These are phyloP conservation scores for Ooceraea biroi DNA, from an alignment of 1,140 invertebrate species.

Conservation along the genomic window DNA sequence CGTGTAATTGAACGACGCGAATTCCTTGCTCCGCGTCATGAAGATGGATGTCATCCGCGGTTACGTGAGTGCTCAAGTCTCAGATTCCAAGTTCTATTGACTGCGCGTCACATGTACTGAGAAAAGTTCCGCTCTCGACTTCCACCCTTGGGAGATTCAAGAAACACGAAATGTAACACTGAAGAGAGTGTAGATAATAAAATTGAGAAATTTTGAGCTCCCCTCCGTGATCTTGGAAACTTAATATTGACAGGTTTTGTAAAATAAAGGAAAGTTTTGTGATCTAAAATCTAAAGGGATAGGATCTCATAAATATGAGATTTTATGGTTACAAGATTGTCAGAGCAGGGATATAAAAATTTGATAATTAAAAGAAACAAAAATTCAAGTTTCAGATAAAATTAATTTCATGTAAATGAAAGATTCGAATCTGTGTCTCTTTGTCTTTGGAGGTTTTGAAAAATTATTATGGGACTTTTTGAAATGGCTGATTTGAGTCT, in stretches of 20 bases:
- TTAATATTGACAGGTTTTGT: conserved; percentile 15
- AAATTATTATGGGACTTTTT: not conserved
- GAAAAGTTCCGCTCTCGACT: not conserved
- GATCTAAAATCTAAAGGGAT: not conserved
- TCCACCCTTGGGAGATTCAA: not conserved
- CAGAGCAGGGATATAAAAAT: not conserved
- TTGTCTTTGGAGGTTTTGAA: not conserved
- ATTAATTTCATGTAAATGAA: conserved; percentile 3
- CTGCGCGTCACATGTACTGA: not conserved
- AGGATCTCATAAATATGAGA: not conserved
- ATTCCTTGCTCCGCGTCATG: conserved; percentile 42
- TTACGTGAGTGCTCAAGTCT: conserved; percentile 79
- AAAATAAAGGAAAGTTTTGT: not conserved
- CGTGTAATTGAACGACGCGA: conserved; percentile 57
- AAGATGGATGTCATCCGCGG: conserved; percentile 82
- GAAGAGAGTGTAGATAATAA: conserved; percentile 1
- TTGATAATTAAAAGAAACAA: not conserved
- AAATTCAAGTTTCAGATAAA: not conserved
- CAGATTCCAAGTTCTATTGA: not conserved
- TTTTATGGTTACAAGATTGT: not conserved
- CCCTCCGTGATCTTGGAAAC: not conserved
- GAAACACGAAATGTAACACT: not conserved
- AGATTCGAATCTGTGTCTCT: not conserved
- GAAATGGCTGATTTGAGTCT: not conserved
- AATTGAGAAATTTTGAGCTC: not conserved